Evolutionary conservation across 2,797 vertebrate genomes (phyloP), one percentile per base, ranked within the genome.

Genomic region (Gymnocypris eckloni): DNA sequence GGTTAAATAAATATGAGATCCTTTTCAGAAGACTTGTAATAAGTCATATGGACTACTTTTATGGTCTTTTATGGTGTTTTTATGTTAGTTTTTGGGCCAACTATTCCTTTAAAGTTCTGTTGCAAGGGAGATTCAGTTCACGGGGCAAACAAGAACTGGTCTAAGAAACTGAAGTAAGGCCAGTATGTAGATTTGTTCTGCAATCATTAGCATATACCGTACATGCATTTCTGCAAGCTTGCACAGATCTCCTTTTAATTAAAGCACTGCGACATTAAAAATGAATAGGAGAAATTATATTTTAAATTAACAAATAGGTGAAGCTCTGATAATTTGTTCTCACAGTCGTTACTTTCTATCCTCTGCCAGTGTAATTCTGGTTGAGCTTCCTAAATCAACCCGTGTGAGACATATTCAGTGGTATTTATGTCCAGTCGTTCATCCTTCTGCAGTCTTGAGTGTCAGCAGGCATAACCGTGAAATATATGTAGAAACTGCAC

Each of bases 251-350:
- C 9, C 11, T 52, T 48, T 81, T 69, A 81, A 69, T 81, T 81
- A 81, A 81, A 69, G 18, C 64, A 69, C 45, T 50, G 79, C 8
- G 50, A 86, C 84, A 85, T 91, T 84, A 88, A 89, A 84, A 73
- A 72, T 67, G 78, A 45, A 89, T 87, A 88, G 89, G 84, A 89
- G 83, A 67, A 52, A 69, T 50, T 10, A 39, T 33, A 20, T 69
- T 52, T 67, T 69, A 69, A 79, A 64, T 79, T 28, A 78, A 54
- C 22, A 78, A 78, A 78, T 78, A 78, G 54, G 54, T 78, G 54
- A 59, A 78, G 76, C 54, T 61, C 37, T 41, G 11, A 76, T 41
- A 37, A 61, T 78, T 78, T 78, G 76, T 61, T 43, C 76, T 78
- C 20, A 8, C 22, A 61, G n/a, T 79, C 77, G 25, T 28, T 25